A percentile compares a stretch with the other conserved stretches of the same genome.
These are phyloP conservation scores for Zonitis immaculata DNA, from an alignment of 2,888 invertebrate genomes.

Conservation along the genomic window DNA sequence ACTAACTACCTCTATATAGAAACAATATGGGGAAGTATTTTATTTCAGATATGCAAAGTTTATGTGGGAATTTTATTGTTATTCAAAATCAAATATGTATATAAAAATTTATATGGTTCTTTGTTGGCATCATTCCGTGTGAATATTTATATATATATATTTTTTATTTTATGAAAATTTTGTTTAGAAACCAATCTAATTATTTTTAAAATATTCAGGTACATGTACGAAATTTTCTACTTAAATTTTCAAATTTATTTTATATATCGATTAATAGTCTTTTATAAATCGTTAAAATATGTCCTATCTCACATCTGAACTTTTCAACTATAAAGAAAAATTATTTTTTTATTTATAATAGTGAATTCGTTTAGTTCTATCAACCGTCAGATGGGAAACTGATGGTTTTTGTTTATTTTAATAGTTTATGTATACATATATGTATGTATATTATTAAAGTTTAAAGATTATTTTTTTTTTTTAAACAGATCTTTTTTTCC, in stretches of 20 bases:
- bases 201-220: constrained; percentile 29
- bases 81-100: background rate
- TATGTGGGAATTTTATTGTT: background rate
- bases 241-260: constrained; percentile 23
- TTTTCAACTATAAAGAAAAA: background rate
- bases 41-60: background rate
- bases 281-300: background rate
- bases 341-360: background rate
- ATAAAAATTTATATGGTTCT: background rate
- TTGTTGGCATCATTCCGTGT: too few relatives aligned
- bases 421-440: too few relatives aligned
- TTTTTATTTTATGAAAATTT: background rate
- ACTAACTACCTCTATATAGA: background rate
- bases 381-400: background rate
- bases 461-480: too few relatives aligned
- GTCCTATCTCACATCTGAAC: background rate
- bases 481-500: too few relatives aligned
- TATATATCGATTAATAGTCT: constrained; percentile 21
- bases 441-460: too few relatives aligned
- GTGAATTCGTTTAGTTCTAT: background rate
- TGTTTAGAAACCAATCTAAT: constrained; percentile 19
- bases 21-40: background rate
- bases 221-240: constrained; percentile 26
- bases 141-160: too few relatives aligned
- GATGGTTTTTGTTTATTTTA: background rate